Conservation (phyloP, 2,113 vertebrate genomes). For the Chauna torquata region DNA sequence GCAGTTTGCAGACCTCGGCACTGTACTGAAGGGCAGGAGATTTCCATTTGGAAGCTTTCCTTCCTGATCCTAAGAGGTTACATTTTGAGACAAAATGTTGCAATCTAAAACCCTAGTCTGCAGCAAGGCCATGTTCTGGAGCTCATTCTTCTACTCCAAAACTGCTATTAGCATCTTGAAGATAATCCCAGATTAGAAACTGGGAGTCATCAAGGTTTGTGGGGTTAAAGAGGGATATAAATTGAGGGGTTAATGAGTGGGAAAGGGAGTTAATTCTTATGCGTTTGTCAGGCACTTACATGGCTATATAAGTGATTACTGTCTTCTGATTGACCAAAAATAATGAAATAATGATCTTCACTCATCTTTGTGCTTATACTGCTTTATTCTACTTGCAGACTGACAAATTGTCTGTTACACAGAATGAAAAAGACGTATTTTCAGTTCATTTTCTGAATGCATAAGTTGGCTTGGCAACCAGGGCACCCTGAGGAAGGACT, state of each 20-base stretch:
- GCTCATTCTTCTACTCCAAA: neutral
- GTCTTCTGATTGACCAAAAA: neutral
- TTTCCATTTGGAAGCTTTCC: neutral
- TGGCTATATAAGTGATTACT: neutral
- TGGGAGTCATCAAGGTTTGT: neutral
- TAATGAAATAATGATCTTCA: neutral
- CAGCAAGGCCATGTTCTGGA: accelerated
- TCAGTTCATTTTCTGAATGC: neutral
- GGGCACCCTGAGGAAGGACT: neutral
- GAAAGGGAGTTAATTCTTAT: neutral
- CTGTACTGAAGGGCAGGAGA: too few relatives aligned
- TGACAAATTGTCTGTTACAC: neutral
- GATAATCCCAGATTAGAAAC: neutral
- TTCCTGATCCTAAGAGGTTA: neutral
- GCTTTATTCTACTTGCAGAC: neutral
- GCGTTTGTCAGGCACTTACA: neutral
- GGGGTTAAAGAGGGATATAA: neutral
- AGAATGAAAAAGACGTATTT: neutral
- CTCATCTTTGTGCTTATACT: neutral
- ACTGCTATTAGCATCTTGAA: neutral
- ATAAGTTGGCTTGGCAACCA: neutral
- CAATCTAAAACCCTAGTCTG: neutral
- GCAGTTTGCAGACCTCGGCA: neutral
- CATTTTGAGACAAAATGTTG: neutral
- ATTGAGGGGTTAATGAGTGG: too few relatives aligned